A percentile compares a stretch with the other conserved stretches of the same genome.
These are phyloP conservation scores for Eilema griseolum DNA, from an alignment of 2,888 invertebrate genomes.

Conservation along the genomic window DNA sequence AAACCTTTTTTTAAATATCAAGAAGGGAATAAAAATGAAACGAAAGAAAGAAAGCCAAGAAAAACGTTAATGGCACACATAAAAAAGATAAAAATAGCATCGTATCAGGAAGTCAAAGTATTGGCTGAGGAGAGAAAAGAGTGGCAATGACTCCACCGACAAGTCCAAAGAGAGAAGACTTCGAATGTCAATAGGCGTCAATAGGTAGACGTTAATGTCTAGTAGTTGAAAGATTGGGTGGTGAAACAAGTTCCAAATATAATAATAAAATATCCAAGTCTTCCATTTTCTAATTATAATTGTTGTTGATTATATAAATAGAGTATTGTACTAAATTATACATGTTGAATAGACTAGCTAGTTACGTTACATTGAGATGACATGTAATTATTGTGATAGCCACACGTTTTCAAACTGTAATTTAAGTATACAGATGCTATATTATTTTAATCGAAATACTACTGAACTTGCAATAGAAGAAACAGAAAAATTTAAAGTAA, in stretches of 20 bases:
- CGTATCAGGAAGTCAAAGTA: too few species aligned
- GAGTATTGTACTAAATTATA: conserved; percentile 56
- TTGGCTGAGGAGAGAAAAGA: too few species aligned
- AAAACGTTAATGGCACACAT: too few species aligned
- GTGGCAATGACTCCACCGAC: too few species aligned
- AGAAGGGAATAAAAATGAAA: too few species aligned
- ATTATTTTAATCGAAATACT: background rate
- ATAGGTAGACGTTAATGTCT: background rate
- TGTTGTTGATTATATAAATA: conserved; percentile 59
- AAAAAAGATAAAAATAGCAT: too few species aligned
- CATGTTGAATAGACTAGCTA: conserved; percentile 61
- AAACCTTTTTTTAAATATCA: too few species aligned
- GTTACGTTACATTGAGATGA: conserved; percentile 46
- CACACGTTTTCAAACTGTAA: conserved; percentile 44
- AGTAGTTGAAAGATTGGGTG: background rate
- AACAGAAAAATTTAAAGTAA: background rate
- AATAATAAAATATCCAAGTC: conserved; percentile 46
- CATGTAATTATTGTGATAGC: conserved; percentile 55
- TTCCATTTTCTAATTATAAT: conserved; percentile 57
- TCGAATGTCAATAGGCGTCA: background rate
- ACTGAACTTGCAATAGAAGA: background rate
- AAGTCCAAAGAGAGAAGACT: background rate
- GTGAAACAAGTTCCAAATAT: conserved; percentile 13
- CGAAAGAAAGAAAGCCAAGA: too few species aligned
- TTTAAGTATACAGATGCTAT: conserved; percentile 49